Conservation (phyloP, 2,888 invertebrate genomes). For the Bursaphelenchus okinawaensis region DNA sequence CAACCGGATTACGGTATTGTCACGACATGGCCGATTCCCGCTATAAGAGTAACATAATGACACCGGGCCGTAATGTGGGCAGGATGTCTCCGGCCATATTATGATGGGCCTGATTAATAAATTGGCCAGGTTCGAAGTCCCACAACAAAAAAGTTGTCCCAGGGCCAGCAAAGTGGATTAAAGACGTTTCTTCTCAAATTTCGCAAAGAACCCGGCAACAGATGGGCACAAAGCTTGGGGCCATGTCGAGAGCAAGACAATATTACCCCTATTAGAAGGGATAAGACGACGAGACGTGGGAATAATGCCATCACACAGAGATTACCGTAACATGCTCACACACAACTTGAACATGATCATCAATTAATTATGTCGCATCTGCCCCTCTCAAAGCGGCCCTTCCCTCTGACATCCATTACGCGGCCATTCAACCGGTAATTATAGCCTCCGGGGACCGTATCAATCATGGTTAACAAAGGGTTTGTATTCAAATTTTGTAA, state of each 20-base stretch:
- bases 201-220: conserved; percentile 8
- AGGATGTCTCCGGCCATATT: not conserved
- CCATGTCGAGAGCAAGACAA: not conserved
- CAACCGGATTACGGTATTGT: not conserved
- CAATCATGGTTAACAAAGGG: too few species aligned
- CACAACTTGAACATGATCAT: not conserved
- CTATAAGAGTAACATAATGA: not conserved
- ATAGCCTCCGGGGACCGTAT: not conserved
- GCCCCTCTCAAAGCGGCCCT: not conserved
- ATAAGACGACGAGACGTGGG: not conserved
- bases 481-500: too few species aligned
- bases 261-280: not conserved
- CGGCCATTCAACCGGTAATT: not conserved
- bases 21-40: not conserved
- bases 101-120: not conserved
- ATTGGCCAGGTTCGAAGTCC: not conserved
- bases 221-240: conserved; percentile 12
- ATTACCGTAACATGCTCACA: not conserved
- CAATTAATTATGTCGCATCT: not conserved
- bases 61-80: not conserved
- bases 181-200: not conserved
- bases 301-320: not conserved
- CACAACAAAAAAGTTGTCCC: not conserved
- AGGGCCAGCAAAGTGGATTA: not conserved
- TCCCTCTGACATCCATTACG: not conserved